Evolutionary conservation across 1,140 invertebrate species (phyloP), one percentile per base, ranked within the genome.

Genomic region (Homarus americanus): DNA sequence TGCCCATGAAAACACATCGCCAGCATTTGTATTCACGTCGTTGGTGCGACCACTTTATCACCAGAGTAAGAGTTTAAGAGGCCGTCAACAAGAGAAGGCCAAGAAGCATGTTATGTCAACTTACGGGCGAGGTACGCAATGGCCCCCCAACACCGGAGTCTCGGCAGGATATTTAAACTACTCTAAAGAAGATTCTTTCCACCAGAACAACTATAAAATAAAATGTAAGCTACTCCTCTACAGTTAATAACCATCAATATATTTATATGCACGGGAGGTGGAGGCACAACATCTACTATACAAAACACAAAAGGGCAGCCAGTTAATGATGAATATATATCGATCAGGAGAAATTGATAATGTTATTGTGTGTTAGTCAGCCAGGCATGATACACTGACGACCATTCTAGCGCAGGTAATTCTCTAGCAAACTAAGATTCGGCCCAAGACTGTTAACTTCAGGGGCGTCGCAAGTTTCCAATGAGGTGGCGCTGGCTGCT

Each of bases 121-220:
- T 89, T 89, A 82, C 79, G 32, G 41, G 87, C 78, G 28, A 79
- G 49, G 75, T 58, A 63, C 85, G 85, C 53, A 76, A 87, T 87
- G 85, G 85, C 53, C 53, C 85, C 73, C 85, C 24, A 38, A 28
- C 72, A 20, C 41, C 75, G 32, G 73, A 41, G 28, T 7, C 2
- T 38, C 73, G 75, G 73, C 75, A 49, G 38, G 36, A 78, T 38
- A 28, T 87, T 87, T 44, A 79, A 87, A 87, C 85, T 4, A 20
- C 44, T 49, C 44, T 49, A 2, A 0, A 24, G 10, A 7, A 24
- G 17, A 20, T 58, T 58, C 17, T 24, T 20, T 20, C 53, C 17
- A 1, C 53, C 17, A 20, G 20, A 58, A 4, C 12, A 58, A 58
- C 17, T 20, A 20, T 58, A 58, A 1, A 49, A 49, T 10, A 49